Base-by-base conservation (phyloP, 2,797 vertebrate species). In the Crenichthys baileyi region DNA sequence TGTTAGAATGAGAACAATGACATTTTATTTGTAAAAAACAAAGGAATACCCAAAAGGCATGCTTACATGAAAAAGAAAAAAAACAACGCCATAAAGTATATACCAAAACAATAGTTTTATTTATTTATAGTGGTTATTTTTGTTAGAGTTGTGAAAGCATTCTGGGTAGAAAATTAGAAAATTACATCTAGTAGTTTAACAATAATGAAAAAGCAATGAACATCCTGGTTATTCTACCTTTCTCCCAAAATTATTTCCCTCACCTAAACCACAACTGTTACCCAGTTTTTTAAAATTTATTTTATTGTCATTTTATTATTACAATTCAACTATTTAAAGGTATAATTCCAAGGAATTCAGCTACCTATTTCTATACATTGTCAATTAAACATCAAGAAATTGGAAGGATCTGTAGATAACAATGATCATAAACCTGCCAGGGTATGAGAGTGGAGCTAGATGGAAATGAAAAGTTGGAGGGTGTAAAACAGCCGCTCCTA, bases 381-480 rank as follows among this genome's bases (percentile, higher is more conserved):
- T 26, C 15, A 15, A 5, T 31, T 9, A 29, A 15, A 12, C 7
- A 46, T 44, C 41, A 16, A 44, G 20, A 18, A n/a, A 36, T 3
- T 71, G 12, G 18, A 29, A 46, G 4, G 51, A 5, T 3, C 2
- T 15, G 11, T 51, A 5, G 0, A 51, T 31, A 20, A 22, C 12
- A 53, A 31, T 51, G 5, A 50, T 50, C 12, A 50, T 26, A 72
- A 72, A 75, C 18, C 67, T 78, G 76, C 75, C 78, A 75, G 60
- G 55, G 13, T 79, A 50, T 61, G 18, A 5, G 63, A 75, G 31
- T 31, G 31, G 31, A 31, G 31, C 31, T 31, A 31, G 31, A 31
- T 31, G 26, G 58, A 13, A 61, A 31, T 61, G 26, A 31, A 5
- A 61, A 13, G 58, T 78, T 16, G 31, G 72, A 67, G 48, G 36